A percentile compares a stretch with the other conserved stretches of the same genome.
Conservation (phyloP, 2,888 invertebrate species). For the Globia sparganii region DNA sequence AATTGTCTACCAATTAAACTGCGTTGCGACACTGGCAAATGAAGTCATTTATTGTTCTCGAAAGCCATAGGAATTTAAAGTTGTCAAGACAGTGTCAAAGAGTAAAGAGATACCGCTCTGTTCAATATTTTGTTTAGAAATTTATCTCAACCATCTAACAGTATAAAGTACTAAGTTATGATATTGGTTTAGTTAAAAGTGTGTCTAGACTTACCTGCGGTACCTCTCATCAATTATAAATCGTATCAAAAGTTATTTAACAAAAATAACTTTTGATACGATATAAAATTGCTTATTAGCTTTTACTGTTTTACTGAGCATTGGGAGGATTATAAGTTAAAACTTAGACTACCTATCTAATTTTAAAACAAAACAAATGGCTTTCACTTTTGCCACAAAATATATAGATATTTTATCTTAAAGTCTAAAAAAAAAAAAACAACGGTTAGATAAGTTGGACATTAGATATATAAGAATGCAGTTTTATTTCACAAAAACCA, state of each 20-base stretch:
- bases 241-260: constrained; percentile 1
- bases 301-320: background rate
- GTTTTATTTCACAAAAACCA: constrained; percentile 22
- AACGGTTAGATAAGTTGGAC: constrained; percentile 12
- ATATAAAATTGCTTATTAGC: background rate
- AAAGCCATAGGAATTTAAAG: background rate
- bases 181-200: constrained; percentile 40
- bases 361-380: constrained; percentile 4
- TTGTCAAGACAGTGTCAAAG: constrained; percentile 3
- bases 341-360: background rate
- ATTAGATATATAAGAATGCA: constrained; percentile 20
- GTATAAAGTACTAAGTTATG: constrained; percentile 4
- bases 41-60: constrained; percentile 18
- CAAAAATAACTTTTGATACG: constrained; percentile 15
- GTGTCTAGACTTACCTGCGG: background rate
- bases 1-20: too few species aligned
- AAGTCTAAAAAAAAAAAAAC: constrained; percentile 7
- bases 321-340: background rate
- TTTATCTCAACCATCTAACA: constrained; percentile 9
- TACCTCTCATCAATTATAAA: background rate
- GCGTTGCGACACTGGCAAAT: too few species aligned
- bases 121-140: constrained; percentile 5
- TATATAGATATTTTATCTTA: background rate
- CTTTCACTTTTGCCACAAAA: constrained; percentile 8
- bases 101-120: background rate